A percentile compares a stretch with the other conserved stretches of the same genome.
phyloP scores from a whole-genome alignment of 2,113 vertebrate genomes.

The Sigmodon hispidus region DNA sequence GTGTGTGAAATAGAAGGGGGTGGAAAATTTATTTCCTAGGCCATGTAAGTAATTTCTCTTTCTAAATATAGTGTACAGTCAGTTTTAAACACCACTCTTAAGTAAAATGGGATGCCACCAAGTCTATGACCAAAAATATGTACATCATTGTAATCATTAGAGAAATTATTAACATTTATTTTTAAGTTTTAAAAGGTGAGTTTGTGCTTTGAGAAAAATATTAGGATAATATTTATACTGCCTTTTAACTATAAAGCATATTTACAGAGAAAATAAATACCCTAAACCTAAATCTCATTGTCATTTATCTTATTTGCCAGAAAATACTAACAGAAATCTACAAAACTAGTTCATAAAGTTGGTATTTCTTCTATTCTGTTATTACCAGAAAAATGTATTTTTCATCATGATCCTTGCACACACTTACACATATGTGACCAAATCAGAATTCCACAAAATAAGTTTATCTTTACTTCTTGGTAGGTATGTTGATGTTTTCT shows the following conservation, averaged over 20 bases:
- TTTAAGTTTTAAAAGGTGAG: slow-evolving; percentile 17
- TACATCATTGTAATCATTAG: background rate
- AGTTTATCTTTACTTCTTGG: background rate
- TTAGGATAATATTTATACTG: background rate
- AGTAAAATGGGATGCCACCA: background rate
- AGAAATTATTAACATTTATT: background rate
- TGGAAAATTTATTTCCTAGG: background rate
- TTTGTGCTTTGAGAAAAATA: slow-evolving; percentile 48
- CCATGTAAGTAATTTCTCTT: slow-evolving; percentile 16
- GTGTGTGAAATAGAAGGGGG: background rate
- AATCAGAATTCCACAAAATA: slow-evolving; percentile 18
- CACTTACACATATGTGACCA: background rate
- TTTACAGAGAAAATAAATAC: slow-evolving; percentile 49
- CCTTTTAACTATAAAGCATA: slow-evolving; percentile 19
- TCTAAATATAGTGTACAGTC: slow-evolving; percentile 8
- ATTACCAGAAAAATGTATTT: background rate
- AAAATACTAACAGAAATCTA: background rate
- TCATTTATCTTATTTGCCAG: background rate
- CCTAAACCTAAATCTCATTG: background rate
- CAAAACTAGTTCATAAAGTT: background rate
- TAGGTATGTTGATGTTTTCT: background rate
- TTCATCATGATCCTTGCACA: background rate
- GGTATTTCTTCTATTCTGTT: slow-evolving; percentile 20
- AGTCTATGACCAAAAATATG: background rate
- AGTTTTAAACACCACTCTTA: background rate